Evolutionary conservation across 2,113 vertebrate species (phyloP), one percentile per base, ranked within the genome.

Genomic region (Glaucomys volans): DNA sequence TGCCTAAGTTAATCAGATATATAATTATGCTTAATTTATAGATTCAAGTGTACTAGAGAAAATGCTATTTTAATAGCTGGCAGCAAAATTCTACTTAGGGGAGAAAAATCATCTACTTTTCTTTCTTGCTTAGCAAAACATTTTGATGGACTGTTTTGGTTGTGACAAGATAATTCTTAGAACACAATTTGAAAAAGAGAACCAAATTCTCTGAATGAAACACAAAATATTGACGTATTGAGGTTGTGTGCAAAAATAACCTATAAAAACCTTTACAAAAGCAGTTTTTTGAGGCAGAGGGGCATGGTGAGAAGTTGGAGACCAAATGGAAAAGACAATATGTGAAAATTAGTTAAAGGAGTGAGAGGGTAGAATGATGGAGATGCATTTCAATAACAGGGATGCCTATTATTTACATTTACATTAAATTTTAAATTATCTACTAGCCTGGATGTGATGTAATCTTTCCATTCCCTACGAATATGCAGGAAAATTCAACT

Each of bases 11-110:
- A 93, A 64, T 91, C 66, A 52, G 37, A 80, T 24, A 59, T 62
- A 52, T 11, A 87, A 52, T 86, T 85, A 62, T 20, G 5, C 4
- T 93, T 37, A 95, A 50, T 0, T 87, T 91, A 59, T 32, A 92
- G 69, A 93, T 71, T 94, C 52, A 92, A 18, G 35, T 84, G 82
- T 66, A 72, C 14, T 50, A 57, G 18, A 11, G 11, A 71, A 74
- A 74, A 57, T 84, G 50, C 28, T 44, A 81, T 74, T 86, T 95
- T 94, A 57, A 71, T 87, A 89, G 57, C 18, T 89, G 91, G 67
- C 26, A 88, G 40, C 10, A 76, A 88, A 96, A 94, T 96, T 94
- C 16, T 76, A 95, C 26, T 81, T 77, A 87, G 44, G 30, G 8
- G 10, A 76, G 50, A 90, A 89, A 92, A 80, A 81, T 47, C 24